Conservation (phyloP, 2,888 invertebrate genomes). For the Craniophora ligustri region DNA sequence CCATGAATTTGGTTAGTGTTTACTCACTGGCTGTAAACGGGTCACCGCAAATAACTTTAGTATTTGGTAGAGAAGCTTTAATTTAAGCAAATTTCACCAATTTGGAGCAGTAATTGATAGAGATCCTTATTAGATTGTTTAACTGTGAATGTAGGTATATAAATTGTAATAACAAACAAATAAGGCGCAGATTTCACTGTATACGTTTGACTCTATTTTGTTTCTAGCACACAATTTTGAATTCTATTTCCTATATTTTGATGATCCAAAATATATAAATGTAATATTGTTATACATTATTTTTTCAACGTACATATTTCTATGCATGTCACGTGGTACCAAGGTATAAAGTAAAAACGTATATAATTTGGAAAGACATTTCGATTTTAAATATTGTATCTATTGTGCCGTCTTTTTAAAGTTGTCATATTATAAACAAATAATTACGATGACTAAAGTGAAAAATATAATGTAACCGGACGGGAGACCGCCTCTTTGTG, state of each 20-base stretch:
- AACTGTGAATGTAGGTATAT: too few relatives aligned
- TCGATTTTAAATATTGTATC: too few relatives aligned
- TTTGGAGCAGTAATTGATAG: background rate
- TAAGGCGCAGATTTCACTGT: background rate
- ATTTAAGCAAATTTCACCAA: background rate
- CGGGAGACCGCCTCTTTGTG: background rate
- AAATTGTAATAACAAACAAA: background rate
- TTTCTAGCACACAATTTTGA: too few relatives aligned
- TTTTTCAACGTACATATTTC: too few relatives aligned
- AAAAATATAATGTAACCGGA: background rate
- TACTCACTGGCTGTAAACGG: background rate
- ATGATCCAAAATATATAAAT: too few relatives aligned
- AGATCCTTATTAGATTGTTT: background rate
- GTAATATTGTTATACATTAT: too few relatives aligned
- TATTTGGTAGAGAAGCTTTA: background rate
- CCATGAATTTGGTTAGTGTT: slow-evolving; percentile 5
- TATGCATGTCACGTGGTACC: too few relatives aligned
- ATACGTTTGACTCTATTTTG: too few relatives aligned
- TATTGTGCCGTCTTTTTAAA: too few relatives aligned
- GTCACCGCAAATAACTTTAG: background rate
- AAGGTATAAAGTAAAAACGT: too few relatives aligned
- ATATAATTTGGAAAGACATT: too few relatives aligned
- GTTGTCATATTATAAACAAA: background rate
- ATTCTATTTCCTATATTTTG: too few relatives aligned
- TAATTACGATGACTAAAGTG: background rate